Evolutionary conservation across 2,888 invertebrate species (phyloP), one percentile per base, ranked within the genome.

Genomic region (Diplazon laetatorius): DNA sequence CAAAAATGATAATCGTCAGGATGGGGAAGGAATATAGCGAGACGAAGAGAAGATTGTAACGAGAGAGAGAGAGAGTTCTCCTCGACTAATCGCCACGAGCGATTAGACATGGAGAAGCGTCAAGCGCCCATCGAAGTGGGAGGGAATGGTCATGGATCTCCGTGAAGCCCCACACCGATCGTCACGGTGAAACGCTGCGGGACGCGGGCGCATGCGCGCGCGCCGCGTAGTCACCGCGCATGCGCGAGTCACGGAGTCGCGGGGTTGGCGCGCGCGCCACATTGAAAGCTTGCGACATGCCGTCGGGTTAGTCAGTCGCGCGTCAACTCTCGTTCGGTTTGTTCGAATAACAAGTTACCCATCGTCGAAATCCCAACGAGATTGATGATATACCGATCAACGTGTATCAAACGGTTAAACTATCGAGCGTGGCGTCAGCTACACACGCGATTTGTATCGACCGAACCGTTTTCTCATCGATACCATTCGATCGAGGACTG

Each of bases 211-310:
- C 12, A 37, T 72, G 78, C 73, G 76, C 80, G 78, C 76, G 71
- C 22, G 48, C 14, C 3, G 14, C 22, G 18, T 46, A n/a, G 6
- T 8, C n/a, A 14, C 72, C 65, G 87, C 88, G 89, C 89, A 86
- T 82, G 87, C 87, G 85, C 86, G 78, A 68, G 75, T 72, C 78
- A 50, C 78, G 73, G 69, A 73, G 74, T 80, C 80, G 81, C 66
- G 73, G 80, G 83, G 85, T 84, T 84, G 85, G 83, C 86, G 88
- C 86, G 88, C 86, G 86, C 85, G 86, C 85, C 85, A 86, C 87
- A 89, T 89, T 91, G 87, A 91, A 91, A 91, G 87, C 89, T 91
- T 91, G 88, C 89, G 89, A 89, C 91, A 89, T 89, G 89, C 84
- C 82, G 85, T 83, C 81, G 81, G 84, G 87, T 81, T 81, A 87